These are phyloP conservation scores for Picathartes gymnocephalus DNA, from an alignment of 2,113 vertebrate genomes.

Conservation along the genomic window DNA sequence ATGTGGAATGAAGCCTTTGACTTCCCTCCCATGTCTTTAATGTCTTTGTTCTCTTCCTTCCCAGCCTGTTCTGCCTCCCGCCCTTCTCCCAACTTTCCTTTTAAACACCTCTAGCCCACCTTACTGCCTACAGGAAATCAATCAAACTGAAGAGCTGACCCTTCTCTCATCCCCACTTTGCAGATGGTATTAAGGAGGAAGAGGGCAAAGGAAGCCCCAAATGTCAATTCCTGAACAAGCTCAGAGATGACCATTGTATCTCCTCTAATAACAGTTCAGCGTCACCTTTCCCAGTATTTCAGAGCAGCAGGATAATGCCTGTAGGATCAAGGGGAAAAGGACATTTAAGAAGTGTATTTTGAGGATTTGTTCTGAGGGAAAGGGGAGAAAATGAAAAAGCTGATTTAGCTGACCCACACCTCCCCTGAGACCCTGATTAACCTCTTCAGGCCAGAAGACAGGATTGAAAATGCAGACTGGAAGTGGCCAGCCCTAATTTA, in stretches of 20 bases:
- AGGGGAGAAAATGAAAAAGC: neutral
- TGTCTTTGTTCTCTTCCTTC: neutral
- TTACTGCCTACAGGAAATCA: neutral
- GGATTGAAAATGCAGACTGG: neutral
- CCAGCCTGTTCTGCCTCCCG: neutral
- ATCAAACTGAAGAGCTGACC: neutral
- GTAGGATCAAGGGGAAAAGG: neutral
- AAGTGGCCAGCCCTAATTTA: neutral
- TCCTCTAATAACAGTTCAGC: neutral
- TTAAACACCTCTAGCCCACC: neutral
- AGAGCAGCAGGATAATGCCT: neutral
- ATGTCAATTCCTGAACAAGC: neutral
- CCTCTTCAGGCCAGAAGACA: neutral
- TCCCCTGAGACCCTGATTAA: neutral
- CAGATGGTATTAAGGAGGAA: neutral
- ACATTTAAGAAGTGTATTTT: neutral
- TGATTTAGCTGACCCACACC: neutral
- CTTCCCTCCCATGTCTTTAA: neutral
- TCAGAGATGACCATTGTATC: neutral
- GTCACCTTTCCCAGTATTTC: neutral
- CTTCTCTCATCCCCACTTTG: fast-evolving
- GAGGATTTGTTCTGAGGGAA: neutral
- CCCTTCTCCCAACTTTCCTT: neutral
- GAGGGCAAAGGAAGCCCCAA: neutral
- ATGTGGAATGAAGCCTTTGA: neutral